Evolutionary conservation across 2,113 vertebrate genomes (phyloP).

Genomic region (Burhinus bistriatus): DNA sequence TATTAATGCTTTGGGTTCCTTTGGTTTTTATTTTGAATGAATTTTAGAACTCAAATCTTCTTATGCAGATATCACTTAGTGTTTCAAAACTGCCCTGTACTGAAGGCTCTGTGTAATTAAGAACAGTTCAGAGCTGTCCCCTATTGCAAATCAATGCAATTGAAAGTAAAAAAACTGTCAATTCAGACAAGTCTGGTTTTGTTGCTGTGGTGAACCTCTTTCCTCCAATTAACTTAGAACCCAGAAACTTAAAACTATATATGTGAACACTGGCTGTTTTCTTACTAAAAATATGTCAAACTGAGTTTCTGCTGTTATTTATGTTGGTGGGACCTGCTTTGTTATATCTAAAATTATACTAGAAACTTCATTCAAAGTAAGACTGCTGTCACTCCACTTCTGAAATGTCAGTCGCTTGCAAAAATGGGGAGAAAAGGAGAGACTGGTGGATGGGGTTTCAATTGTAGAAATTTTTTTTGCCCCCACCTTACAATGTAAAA

Average conservation of each 20-base stretch:
- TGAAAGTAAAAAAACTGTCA: not conserved
- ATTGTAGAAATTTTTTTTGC: not conserved
- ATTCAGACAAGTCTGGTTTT: not conserved
- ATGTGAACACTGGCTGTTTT: not conserved
- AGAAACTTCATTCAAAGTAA: not conserved
- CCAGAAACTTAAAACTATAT: not conserved
- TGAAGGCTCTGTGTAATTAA: not conserved
- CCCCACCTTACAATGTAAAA: not conserved
- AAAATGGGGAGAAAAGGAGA: not conserved
- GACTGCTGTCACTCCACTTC: not conserved
- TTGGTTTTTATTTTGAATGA: not conserved
- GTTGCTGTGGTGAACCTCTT: not conserved
- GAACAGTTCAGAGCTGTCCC: not conserved
- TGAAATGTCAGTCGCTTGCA: not conserved
- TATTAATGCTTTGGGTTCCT: not conserved
- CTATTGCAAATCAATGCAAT: not conserved
- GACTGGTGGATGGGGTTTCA: not conserved
- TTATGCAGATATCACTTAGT: not conserved
- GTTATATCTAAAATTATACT: not conserved
- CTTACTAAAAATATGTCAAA: not conserved
- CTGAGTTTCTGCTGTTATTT: not conserved
- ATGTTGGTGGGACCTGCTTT: not conserved
- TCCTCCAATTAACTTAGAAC: not conserved
- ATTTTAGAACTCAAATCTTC: not conserved
- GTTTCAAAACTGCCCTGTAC: not conserved